Conservation (phyloP, 2,113 vertebrate species). For the Lontra canadensis region DNA sequence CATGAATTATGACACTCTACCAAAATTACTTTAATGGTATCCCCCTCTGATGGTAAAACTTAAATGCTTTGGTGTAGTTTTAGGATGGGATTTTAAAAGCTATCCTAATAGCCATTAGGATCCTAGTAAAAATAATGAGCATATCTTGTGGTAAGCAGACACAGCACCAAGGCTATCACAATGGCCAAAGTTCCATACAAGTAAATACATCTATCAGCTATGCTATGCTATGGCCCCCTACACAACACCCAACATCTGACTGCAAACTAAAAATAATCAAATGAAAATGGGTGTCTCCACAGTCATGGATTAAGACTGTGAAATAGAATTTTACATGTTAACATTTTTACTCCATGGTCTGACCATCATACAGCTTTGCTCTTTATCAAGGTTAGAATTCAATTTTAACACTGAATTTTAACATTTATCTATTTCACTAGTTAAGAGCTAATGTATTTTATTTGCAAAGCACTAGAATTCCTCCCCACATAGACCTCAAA, state of each 20-base stretch:
- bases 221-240: no score
- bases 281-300: neutral
- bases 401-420: neutral
- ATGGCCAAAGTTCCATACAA: neutral
- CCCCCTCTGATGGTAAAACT: neutral
- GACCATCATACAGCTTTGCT: neutral
- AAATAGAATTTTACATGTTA: neutral
- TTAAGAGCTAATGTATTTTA: neutral
- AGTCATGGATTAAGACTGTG: neutral
- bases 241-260: neutral
- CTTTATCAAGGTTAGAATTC: neutral
- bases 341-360: neutral
- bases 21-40: neutral
- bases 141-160: neutral
- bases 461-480: neutral
- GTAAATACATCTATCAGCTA: neutral
- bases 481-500: neutral
- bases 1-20: neutral
- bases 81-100: neutral
- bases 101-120: neutral
- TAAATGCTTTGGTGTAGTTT: neutral
- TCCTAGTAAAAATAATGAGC: neutral
- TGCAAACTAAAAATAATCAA: neutral
- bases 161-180: neutral
- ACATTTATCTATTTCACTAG: neutral